A percentile compares a stretch with the other conserved stretches of the same genome.
Conservation (phyloP, 2,113 vertebrate species). For the Crotalus tigris region DNA sequence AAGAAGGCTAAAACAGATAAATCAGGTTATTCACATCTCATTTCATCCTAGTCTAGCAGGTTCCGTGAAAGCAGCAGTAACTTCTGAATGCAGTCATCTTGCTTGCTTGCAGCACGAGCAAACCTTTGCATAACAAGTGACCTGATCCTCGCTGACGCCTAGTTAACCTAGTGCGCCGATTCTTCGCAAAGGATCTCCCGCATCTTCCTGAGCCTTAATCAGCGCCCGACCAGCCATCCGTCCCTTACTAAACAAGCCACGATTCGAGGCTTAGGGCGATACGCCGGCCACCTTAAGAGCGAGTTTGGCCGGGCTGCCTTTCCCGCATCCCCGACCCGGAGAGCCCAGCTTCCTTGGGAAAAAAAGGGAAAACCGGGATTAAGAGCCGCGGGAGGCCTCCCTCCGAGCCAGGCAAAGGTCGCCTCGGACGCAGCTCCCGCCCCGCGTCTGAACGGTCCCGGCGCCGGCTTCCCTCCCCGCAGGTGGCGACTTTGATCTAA, state of each 20-base stretch:
- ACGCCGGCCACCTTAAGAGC: neutral
- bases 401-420: neutral
- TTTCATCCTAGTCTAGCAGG: neutral
- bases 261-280: neutral
- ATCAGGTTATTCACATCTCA: neutral
- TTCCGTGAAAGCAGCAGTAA: neutral
- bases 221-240: neutral
- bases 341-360: neutral
- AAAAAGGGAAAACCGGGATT: neutral
- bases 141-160: neutral
- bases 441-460: neutral
- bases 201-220: neutral
- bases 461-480: neutral
- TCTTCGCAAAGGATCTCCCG: neutral
- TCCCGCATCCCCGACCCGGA: neutral
- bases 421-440: neutral
- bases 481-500: neutral
- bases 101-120: neutral
- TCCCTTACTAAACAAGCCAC: neutral
- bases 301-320: neutral
- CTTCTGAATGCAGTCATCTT: neutral
- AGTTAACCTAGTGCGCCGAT: neutral
- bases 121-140: neutral
- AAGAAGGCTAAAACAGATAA: neutral
- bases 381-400: neutral